Conservation (phyloP, 2,113 vertebrate genomes). For the Apaloderma vittatum region DNA sequence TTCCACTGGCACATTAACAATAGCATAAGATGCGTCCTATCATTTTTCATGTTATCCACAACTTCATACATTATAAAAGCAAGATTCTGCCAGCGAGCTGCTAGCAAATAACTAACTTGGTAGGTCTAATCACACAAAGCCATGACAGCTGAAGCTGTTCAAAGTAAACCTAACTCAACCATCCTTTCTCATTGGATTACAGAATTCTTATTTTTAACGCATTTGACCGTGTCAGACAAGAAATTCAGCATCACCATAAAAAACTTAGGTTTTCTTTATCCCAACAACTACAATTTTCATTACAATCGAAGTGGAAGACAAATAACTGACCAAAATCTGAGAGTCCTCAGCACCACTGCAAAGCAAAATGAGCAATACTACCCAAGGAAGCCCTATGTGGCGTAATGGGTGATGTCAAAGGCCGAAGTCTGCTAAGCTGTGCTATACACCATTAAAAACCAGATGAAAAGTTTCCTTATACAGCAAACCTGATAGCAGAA, state of each 20-base stretch:
- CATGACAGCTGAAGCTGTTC: background rate
- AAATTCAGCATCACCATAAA: background rate
- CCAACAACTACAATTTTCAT: accelerated
- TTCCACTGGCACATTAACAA: background rate
- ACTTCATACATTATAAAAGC: background rate
- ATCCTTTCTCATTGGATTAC: background rate
- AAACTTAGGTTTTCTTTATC: background rate
- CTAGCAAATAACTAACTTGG: background rate
- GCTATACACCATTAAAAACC: background rate
- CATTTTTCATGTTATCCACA: background rate
- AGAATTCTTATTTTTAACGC: background rate
- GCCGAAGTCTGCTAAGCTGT: background rate
- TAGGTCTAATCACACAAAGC: background rate
- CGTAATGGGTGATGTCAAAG: accelerated
- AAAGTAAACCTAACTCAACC: background rate
- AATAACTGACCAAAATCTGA: background rate
- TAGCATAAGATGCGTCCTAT: background rate
- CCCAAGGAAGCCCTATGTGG: background rate
- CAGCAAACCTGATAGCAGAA: background rate
- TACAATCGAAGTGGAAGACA: background rate
- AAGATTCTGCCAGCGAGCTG: background rate
- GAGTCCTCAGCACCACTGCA: too few species aligned
- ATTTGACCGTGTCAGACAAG: background rate
- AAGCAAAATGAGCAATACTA: background rate
- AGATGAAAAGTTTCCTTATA: background rate